Base-by-base conservation (phyloP, 2,113 vertebrate genomes). In the Ranitomeya variabilis region DNA sequence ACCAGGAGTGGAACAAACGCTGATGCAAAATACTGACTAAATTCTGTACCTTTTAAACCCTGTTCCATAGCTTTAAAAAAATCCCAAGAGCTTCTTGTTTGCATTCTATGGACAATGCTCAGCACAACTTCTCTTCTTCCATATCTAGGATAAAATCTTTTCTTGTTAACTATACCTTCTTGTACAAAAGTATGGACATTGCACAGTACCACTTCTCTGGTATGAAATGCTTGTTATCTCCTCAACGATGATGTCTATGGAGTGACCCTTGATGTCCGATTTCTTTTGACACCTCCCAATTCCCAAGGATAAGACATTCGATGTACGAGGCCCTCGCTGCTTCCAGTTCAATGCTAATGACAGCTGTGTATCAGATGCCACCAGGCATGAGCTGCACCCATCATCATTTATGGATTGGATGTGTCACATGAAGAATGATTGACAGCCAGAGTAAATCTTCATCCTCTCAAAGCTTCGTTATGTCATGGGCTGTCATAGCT, bases 401-500 rank as follows among this genome's bases (percentile, higher is more conserved):
- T 14, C 31, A 86, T 74, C 85, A 62, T 0, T 37, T 86, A 94
- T 76, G 90, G 62, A 94, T 93, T 10, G 4, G 90, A 93, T 84
- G 89, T 91, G 93, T 90, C 94, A 87, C 57, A 59, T 0, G 0
- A 21, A 57, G 86, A 83, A 91, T 94, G 93, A 94, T 92, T 94
- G 94, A 92, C 92, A 89, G 77, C 55, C 62, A 87, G n/a, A 91
- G 93, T 92, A 93, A 94, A 87, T 90, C 91, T 92, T 86, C 82
- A 90, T 93, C 80, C 93, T 93, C 93, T 94, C 93, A 94, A 90
- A 92, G 92, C 92, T 91, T 83, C 1, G 26, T 67, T 18, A 0
- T 0, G 87, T 91, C 92, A 92, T 90, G 90, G 71, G 91, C 90
- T 93, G 93, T 94, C 94, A 94, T 90, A 92, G 2, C 87, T 83